These are phyloP conservation scores for Carlito syrichta DNA, from an alignment of 2,113 vertebrate genomes.

Conservation along the genomic window DNA sequence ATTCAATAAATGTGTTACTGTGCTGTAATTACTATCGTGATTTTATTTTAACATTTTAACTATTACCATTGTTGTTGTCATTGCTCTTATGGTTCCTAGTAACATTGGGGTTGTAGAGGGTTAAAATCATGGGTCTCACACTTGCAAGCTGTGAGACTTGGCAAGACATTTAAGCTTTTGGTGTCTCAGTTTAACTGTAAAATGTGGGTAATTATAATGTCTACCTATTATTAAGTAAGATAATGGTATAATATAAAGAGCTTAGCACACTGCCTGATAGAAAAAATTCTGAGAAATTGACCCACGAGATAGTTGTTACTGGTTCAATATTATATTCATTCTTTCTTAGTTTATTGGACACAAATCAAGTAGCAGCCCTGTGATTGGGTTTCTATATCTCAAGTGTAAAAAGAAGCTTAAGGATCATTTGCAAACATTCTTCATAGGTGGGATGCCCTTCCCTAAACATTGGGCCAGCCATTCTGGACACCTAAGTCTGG, in stretches of 20 bases:
- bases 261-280: not conserved
- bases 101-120: not conserved
- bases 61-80: not conserved
- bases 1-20: not conserved
- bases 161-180: not conserved
- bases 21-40: not conserved
- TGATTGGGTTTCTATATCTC: not conserved
- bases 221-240: not conserved
- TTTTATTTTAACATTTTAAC: not conserved
- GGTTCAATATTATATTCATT: not conserved
- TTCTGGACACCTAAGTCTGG: not conserved
- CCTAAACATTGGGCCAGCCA: not conserved
- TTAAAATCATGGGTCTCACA: not conserved
- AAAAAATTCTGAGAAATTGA: not conserved
- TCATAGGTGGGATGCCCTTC: not conserved
- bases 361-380: not conserved
- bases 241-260: not conserved
- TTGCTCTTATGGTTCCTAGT: not conserved
- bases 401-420: not conserved
- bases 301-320: not conserved
- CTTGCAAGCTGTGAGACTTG: not conserved
- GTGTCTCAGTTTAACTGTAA: not conserved
- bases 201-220: not conserved
- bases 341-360: not conserved
- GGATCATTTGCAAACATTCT: not conserved